phyloP scores from a whole-genome alignment of 2,888 invertebrate species.

The Chymomyza amoena region DNA sequence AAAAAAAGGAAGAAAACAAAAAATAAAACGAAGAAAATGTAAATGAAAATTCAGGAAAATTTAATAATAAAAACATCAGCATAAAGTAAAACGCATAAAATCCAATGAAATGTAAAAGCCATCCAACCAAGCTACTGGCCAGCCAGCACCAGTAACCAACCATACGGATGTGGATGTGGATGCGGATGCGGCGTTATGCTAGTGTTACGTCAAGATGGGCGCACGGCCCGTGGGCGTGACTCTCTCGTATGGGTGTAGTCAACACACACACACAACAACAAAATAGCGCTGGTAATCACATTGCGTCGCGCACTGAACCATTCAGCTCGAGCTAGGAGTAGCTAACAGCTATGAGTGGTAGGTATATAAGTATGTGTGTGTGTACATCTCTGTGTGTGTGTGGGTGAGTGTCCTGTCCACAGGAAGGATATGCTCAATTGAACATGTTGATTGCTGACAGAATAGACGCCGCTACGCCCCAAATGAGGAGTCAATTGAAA shows the following conservation, averaged over 20 bases:
- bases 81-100: conserved; percentile 73
- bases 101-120: conserved; percentile 72
- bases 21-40: conserved; percentile 48
- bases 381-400: neutral
- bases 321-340: neutral
- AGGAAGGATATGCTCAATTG: conserved; percentile 70
- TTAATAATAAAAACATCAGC: conserved; percentile 74
- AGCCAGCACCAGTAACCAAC: no score
- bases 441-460: conserved; percentile 73
- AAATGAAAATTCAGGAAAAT: conserved; percentile 72
- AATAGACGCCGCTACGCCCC: conserved; percentile 31
- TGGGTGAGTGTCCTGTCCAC: conserved; percentile 47
- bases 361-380: neutral
- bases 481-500: conserved; percentile 74
- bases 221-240: conserved; percentile 10
- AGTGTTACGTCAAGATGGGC: conserved; percentile 16
- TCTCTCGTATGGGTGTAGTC: conserved; percentile 14
- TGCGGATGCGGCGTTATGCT: neutral
- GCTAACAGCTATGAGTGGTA: neutral
- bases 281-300: conserved; percentile 68
- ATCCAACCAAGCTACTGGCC: conserved; percentile 29
- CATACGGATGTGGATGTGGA: neutral
- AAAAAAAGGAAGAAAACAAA: conserved; percentile 21
- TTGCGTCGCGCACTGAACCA: conserved; percentile 43
- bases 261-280: conserved; percentile 17